phyloP scores from a whole-genome alignment of 2,113 vertebrate genomes.

The Galemys pyrenaicus region DNA sequence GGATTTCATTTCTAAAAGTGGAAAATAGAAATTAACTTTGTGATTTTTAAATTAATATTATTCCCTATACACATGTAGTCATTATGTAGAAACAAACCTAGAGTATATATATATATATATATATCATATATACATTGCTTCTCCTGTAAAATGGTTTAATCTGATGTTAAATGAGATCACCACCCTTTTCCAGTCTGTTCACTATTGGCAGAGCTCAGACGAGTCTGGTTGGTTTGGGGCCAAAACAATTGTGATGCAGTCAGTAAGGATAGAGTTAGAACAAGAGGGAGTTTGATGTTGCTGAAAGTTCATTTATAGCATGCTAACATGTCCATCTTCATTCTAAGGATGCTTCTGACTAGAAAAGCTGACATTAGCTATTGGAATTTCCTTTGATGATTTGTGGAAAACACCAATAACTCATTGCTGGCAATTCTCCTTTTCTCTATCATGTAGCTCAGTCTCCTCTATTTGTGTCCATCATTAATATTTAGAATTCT shows the following conservation, averaged over 20 bases:
- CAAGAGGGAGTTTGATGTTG: neutral
- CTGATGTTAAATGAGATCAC: constrained; percentile 75
- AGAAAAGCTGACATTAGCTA: neutral
- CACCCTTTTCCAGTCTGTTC: constrained; percentile 76
- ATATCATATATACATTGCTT: neutral
- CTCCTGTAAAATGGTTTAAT: neutral
- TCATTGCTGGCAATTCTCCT: neutral
- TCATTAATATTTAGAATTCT: neutral
- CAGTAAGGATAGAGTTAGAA: neutral
- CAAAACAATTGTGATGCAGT: neutral
- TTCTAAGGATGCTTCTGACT: neutral
- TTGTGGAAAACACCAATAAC: neutral
- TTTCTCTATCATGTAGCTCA: neutral
- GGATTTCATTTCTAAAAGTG: constrained; percentile 51
- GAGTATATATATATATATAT: neutral
- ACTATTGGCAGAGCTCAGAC: constrained; percentile 76
- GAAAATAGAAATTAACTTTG: constrained; percentile 37
- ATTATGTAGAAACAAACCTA: neutral
- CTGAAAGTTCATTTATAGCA: neutral
- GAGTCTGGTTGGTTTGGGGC: constrained; percentile 2
- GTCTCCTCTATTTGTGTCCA: neutral
- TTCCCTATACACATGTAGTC: neutral
- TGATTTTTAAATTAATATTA: neutral
- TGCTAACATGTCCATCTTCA: neutral
- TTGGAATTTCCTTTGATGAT: neutral